Evolutionary conservation across 2,797 vertebrate genomes (phyloP).

Genomic region (Acanthurus leucopareius): DNA sequence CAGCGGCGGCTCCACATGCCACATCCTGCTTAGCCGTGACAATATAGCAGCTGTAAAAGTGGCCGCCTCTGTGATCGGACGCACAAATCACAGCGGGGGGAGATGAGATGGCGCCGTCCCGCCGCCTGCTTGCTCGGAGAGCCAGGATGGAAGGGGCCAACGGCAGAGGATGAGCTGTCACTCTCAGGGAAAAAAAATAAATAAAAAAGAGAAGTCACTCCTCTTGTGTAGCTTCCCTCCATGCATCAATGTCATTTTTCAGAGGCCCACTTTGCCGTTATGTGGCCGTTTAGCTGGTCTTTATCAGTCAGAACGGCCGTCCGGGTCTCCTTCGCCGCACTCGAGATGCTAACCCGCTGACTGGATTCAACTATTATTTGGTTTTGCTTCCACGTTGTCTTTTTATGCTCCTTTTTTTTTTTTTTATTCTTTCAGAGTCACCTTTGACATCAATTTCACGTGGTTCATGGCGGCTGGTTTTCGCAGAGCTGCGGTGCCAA

Average conservation of each 20-base stretch:
- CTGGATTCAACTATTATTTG: constrained; percentile 48
- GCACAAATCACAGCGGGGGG: constrained; percentile 84
- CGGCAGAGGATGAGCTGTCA: constrained; percentile 78
- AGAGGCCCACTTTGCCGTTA: constrained; percentile 22
- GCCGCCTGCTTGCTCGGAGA: constrained; percentile 50
- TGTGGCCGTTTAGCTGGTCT: constrained; percentile 25
- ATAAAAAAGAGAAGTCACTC: constrained; percentile 47
- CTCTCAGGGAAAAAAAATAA: too few relatives aligned
- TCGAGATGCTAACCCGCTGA: constrained; percentile 42
- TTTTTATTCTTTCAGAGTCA: constrained; percentile 58
- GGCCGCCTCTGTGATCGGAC: constrained; percentile 75
- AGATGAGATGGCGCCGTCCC: constrained; percentile 63
- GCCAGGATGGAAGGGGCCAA: constrained; percentile 44
- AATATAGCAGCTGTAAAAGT: constrained; percentile 82
- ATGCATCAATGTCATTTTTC: constrained; percentile 57
- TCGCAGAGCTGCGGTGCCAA: constrained; percentile 57
- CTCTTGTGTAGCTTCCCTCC: constrained; percentile 47
- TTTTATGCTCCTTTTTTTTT: constrained; percentile 59
- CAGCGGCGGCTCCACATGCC: constrained; percentile 66
- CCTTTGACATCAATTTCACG: constrained; percentile 78
- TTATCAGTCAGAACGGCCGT: constrained; percentile 44
- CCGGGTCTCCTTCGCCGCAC: constrained; percentile 3
- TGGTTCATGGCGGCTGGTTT: constrained; percentile 55
- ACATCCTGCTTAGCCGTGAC: constrained; percentile 77
- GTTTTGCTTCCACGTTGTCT: constrained; percentile 66